Evolutionary conservation across 2,888 invertebrate genomes (phyloP), one percentile per base, ranked within the genome.

Genomic region (Torymus auratus): DNA sequence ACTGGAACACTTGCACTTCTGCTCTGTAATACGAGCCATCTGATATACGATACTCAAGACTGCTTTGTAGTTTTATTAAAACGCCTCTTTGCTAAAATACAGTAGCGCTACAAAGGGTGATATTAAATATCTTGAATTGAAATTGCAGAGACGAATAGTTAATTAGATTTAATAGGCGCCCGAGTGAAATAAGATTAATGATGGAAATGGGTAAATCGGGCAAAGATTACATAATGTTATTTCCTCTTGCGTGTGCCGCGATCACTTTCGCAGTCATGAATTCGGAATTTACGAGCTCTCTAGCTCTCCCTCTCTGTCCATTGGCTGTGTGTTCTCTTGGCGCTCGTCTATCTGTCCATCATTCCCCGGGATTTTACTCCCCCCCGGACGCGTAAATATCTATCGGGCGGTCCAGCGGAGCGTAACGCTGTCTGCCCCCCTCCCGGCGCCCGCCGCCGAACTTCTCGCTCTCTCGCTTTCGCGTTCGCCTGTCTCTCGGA

Each of bases 311-410:
- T 4, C 15, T 58, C 58, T 60, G 5, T 56, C 13, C 50, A 56
- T 73, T 11, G 65, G 56, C 52, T 55, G 73, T 55, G 73, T 17
- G 73, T 17, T 65, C 64, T 65, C 75, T 58, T 52, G 75, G 75
- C 58, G 75, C 67, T 75, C 67, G 75, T 60, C 58, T 75, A 68
- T 68, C 68, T 62, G 61, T 69, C 73, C 65, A 74, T 74, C 74
- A 75, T 75, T 75, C 74, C 5, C 23, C 67, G 58, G 67, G 74
- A 67, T 67, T 75, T 67, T 75, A 67, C 74, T 60, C 65, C 12
- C 41, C 41, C 74, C 67, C 56, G 64, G 65, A 65, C 58, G 67
- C 67, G 70, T 77, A 77, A 77, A 77, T 77, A 70, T 77, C 77
- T 77, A 77, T 77, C 70, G 64, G 77, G 20, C 20, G 70, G 41